Conservation (phyloP, 2,888 invertebrate genomes). For the Dione vanillae region DNA sequence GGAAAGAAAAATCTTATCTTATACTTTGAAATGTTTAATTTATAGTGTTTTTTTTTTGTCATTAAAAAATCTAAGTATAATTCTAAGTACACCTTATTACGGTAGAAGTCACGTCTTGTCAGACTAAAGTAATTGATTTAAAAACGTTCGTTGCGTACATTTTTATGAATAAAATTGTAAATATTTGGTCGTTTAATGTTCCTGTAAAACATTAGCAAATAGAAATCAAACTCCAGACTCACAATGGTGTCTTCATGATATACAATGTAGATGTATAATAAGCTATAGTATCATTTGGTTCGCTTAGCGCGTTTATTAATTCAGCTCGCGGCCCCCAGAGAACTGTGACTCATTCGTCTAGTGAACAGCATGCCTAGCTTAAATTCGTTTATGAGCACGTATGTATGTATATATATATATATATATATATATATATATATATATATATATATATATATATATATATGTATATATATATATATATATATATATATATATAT, state of each 20-base stretch:
- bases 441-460: too few species aligned
- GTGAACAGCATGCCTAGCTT: not conserved
- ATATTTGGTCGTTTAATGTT: too few species aligned
- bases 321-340: not conserved
- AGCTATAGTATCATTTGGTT: not conserved
- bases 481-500: too few species aligned
- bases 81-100: not conserved
- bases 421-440: too few species aligned
- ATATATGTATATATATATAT: too few species aligned
- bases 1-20: conserved; percentile 8
- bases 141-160: too few species aligned
- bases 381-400: not conserved
- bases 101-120: not conserved
- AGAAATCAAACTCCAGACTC: too few species aligned
- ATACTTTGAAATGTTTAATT: conserved; percentile 19
- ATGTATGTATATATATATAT: too few species aligned
- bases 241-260: too few species aligned
- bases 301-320: conserved; percentile 10
- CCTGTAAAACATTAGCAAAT: too few species aligned
- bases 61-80: not conserved
- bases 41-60: not conserved
- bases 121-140: not conserved
- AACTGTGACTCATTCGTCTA: conserved; percentile 1
- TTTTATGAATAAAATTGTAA: too few species aligned
- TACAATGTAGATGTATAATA: too few species aligned